These are phyloP conservation scores for Eidolon helvum DNA, from an alignment of 2,113 vertebrate species.

Conservation along the genomic window DNA sequence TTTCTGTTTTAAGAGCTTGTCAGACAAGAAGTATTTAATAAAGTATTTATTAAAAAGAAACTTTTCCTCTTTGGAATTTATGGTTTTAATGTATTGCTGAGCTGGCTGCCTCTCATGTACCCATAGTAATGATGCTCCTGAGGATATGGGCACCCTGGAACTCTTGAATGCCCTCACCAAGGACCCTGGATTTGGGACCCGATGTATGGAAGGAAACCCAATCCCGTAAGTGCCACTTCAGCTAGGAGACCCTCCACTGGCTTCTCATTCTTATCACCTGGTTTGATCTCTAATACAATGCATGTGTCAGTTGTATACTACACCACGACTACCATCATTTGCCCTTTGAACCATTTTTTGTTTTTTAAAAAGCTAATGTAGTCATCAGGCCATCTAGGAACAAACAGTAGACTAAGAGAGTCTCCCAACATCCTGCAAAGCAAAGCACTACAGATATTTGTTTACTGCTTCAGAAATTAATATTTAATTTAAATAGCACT, in stretches of 20 bases:
- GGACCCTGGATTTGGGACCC: slow-evolving; percentile 93
- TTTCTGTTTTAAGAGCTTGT: background rate
- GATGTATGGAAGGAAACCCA: slow-evolving; percentile 92
- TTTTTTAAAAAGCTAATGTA: background rate
- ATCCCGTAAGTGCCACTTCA: slow-evolving; percentile 87
- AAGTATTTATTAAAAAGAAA: background rate
- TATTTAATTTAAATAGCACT: slow-evolving; percentile 41
- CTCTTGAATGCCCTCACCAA: slow-evolving; percentile 87
- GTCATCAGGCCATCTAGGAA: background rate
- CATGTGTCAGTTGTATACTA: background rate
- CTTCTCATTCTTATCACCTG: background rate
- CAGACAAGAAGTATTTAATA: background rate
- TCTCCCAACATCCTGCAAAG: background rate
- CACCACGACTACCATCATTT: background rate
- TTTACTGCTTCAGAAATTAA: slow-evolving; percentile 17
- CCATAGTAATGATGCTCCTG: slow-evolving; percentile 92
- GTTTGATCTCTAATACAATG: background rate
- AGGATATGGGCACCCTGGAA: slow-evolving; percentile 87
- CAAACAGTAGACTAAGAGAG: background rate
- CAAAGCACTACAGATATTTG: background rate
- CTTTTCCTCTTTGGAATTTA: background rate
- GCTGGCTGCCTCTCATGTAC: slow-evolving; percentile 27
- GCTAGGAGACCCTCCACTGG: background rate
- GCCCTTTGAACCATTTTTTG: background rate
- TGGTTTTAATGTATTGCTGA: slow-evolving; percentile 35